Percentiles rank a stretch among this genome's conserved stretches.
These are phyloP conservation scores for Apis florea DNA, from an alignment of 1,140 invertebrate genomes.

Conservation along the genomic window DNA sequence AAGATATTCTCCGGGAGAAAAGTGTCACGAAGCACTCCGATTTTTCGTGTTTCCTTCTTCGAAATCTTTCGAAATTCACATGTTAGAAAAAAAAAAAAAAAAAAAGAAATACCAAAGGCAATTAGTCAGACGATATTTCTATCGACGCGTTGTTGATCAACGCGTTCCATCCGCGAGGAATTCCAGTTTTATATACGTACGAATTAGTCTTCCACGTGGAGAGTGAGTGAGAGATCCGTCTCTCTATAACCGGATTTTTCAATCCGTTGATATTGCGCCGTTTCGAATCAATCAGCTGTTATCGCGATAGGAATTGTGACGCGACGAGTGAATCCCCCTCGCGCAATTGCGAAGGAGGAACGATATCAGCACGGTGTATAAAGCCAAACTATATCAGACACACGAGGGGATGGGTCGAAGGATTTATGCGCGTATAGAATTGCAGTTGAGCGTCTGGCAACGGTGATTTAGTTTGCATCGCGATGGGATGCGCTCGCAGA, in stretches of 20 bases:
- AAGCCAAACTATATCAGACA: conserved; percentile 41
- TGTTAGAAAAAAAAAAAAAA: too few species aligned
- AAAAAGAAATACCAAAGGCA: too few species aligned
- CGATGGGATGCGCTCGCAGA: conserved; percentile 43
- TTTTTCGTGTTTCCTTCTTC: too few species aligned
- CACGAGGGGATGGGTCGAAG: neutral
- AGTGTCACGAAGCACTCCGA: too few species aligned
- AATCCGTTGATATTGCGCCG: conserved; percentile 7
- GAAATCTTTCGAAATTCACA: too few species aligned
- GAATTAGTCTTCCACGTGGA: neutral
- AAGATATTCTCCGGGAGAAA: too few species aligned
- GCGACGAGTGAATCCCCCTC: neutral
- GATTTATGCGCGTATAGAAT: conserved; percentile 53
- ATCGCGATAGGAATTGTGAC: conserved; percentile 30
- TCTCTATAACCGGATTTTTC: conserved; percentile 33
- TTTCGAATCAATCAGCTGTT: conserved; percentile 33
- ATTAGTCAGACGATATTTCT: too few species aligned
- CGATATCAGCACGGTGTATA: conserved; percentile 35
- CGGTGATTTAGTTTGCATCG: conserved; percentile 48
- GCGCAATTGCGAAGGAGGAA: conserved; percentile 32
- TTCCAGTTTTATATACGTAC: neutral
- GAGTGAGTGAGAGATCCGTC: conserved; percentile 2
- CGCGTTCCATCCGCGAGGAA: neutral
- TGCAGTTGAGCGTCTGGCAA: conserved; percentile 41
- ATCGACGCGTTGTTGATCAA: too few species aligned